Percentiles rank a stretch among this genome's conserved stretches.
Evolutionary conservation across 1,140 invertebrate species (phyloP).

Genomic region (Penaeus vannamei): DNA sequence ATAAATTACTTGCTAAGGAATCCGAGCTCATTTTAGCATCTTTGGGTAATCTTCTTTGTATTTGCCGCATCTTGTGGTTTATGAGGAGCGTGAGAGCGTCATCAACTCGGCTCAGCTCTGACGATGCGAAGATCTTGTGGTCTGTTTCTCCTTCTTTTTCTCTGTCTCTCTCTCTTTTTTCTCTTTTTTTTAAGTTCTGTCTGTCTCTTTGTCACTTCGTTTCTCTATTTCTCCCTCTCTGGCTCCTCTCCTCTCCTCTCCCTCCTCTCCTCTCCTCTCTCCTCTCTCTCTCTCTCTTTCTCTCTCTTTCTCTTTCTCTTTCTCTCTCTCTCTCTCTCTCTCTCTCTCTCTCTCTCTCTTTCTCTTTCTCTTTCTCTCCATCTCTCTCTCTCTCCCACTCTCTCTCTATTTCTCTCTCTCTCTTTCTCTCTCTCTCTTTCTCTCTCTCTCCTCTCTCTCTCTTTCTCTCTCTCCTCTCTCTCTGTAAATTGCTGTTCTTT

Average conservation of each 20-base stretch:
- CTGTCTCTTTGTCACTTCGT: constrained; percentile 20
- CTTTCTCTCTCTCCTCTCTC: background rate
- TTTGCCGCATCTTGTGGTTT: no score
- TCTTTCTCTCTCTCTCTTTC: background rate
- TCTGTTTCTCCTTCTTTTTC: constrained; percentile 2
- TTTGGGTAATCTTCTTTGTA: no score
- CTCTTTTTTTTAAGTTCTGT: background rate
- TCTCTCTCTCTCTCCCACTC: background rate
- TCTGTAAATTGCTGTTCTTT: background rate
- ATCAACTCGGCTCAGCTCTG: no score
- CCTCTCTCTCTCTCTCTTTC: background rate
- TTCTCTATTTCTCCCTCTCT: constrained; percentile 37
- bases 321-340: background rate
- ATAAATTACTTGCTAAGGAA: no score
- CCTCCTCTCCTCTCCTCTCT: constrained; percentile 3
- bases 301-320: background rate
- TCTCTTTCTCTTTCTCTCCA: background rate
- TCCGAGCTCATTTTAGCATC: no score
- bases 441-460: no score
- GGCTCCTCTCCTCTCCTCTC: background rate
- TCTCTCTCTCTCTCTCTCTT: background rate
- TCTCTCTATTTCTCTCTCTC: background rate
- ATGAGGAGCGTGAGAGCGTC: no score
- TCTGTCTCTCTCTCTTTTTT: background rate
- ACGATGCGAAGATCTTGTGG: background rate